These are phyloP conservation scores for Strigamia crassipes DNA, from an alignment of 2,888 invertebrate genomes.

Conservation along the genomic window DNA sequence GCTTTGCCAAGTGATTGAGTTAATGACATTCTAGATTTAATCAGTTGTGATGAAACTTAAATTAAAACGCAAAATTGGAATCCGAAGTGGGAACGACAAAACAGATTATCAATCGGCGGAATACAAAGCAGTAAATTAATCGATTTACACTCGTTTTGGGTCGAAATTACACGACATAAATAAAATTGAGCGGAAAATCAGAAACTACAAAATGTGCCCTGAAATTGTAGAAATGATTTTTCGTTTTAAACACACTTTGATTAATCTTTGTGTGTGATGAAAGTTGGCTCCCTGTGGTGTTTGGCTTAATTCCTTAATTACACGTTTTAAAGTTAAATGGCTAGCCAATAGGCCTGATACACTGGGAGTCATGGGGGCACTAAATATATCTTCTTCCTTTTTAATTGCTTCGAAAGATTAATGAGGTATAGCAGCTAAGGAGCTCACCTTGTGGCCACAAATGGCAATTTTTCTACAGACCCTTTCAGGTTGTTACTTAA, in stretches of 20 bases:
- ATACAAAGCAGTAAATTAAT: no score
- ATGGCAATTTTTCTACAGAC: not conserved
- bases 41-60: no score
- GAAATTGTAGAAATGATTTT: not conserved
- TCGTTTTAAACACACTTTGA: not conserved
- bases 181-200: no score
- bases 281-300: not conserved
- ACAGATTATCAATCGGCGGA: no score
- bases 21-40: no score
- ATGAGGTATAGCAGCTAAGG: not conserved
- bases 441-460: constrained; percentile 34
- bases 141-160: no score
- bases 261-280: constrained; percentile 27
- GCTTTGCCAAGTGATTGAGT: no score
- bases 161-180: no score
- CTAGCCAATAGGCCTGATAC: constrained; percentile 22
- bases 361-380: constrained; percentile 2
- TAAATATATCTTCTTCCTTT: constrained; percentile 38
- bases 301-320: constrained; percentile 34
- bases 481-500: not conserved
- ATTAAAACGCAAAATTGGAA: no score
- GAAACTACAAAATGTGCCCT: no score
- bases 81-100: no score
- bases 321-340: constrained; percentile 19
- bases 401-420: constrained; percentile 36